Percentiles rank a stretch among this genome's conserved stretches.
Evolutionary conservation across 2,888 invertebrate genomes (phyloP).

Genomic region (Thysanoteuthis rhombus): DNA sequence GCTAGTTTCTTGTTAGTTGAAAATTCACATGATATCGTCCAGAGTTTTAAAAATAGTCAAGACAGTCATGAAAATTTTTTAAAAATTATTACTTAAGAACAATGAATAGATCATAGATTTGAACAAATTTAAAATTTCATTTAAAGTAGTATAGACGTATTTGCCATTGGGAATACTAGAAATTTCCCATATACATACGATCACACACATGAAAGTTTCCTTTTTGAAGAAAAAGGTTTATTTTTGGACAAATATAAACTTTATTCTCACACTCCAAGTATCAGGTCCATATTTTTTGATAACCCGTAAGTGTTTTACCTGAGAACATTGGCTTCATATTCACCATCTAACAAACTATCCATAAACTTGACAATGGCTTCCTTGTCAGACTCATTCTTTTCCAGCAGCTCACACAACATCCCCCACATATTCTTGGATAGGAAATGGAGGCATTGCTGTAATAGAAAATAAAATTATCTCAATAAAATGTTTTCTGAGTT

Average conservation of each 20-base stretch:
- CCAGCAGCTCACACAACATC: neutral
- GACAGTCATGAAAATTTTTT: no score
- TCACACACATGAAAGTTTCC: neutral
- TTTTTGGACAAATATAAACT: neutral
- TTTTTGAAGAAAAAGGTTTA: neutral
- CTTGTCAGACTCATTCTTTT: neutral
- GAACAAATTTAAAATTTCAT: no score
- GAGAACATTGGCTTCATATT: slow-evolving; percentile 25
- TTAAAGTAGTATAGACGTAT: no score
- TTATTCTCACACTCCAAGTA: neutral
- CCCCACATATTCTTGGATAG: slow-evolving; percentile 20
- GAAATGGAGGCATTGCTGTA: slow-evolving; percentile 21
- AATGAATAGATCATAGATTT: neutral
- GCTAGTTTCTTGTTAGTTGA: no score
- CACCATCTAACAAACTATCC: slow-evolving; percentile 14
- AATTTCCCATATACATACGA: neutral
- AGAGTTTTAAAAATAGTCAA: no score
- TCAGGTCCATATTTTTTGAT: neutral
- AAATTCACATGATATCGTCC: no score
- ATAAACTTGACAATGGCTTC: neutral
- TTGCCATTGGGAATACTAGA: neutral
- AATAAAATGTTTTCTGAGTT: neutral
- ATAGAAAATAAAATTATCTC: neutral
- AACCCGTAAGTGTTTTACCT: neutral
- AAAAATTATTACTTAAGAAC: neutral